Percentiles rank a stretch among this genome's conserved stretches.
phyloP scores from a whole-genome alignment of 2,888 invertebrate genomes.

The Tromatobia lineatoria region DNA sequence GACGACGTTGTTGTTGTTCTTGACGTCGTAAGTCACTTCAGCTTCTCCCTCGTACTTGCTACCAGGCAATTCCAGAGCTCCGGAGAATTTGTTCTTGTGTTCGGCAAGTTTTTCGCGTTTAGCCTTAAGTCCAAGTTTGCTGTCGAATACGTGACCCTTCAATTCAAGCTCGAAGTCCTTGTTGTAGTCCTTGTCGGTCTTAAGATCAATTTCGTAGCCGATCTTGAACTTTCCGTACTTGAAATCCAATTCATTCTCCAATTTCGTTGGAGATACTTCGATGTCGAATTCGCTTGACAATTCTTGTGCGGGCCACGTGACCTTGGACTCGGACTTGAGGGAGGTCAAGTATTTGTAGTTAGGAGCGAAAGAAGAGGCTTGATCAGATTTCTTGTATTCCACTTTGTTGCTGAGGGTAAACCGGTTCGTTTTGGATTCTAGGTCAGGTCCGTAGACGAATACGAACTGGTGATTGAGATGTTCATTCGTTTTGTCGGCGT shows the following conservation, averaged over 20 bases:
- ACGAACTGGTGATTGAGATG: conserved; percentile 86
- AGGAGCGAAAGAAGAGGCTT: conserved; percentile 37
- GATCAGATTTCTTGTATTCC: conserved; percentile 70
- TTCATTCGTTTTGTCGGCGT: conserved; percentile 84
- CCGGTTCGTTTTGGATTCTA: conserved; percentile 87
- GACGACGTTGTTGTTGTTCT: conserved; percentile 87
- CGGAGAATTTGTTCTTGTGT: conserved; percentile 88
- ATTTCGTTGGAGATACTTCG: conserved; percentile 87
- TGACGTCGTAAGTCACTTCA: conserved; percentile 87
- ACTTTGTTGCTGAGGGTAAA: conserved; percentile 84
- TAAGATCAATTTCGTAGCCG: conserved; percentile 86
- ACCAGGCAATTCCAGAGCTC: conserved; percentile 87
- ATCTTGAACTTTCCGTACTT: conserved; percentile 88
- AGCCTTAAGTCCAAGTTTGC: conserved; percentile 86
- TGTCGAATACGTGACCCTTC: conserved; percentile 86
- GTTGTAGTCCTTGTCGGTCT: conserved; percentile 83
- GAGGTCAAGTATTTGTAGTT: conserved; percentile 45
- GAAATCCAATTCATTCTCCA: conserved; percentile 87
- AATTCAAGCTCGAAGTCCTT: conserved; percentile 88
- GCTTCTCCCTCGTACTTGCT: conserved; percentile 89
- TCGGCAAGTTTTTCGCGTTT: conserved; percentile 87
- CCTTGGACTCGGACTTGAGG: conserved; percentile 72
- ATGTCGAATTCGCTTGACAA: conserved; percentile 86
- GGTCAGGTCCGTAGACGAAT: conserved; percentile 88
- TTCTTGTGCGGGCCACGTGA: conserved; percentile 78